phyloP scores from a whole-genome alignment of 2,888 invertebrate species.

The Cephonodes hylas region DNA sequence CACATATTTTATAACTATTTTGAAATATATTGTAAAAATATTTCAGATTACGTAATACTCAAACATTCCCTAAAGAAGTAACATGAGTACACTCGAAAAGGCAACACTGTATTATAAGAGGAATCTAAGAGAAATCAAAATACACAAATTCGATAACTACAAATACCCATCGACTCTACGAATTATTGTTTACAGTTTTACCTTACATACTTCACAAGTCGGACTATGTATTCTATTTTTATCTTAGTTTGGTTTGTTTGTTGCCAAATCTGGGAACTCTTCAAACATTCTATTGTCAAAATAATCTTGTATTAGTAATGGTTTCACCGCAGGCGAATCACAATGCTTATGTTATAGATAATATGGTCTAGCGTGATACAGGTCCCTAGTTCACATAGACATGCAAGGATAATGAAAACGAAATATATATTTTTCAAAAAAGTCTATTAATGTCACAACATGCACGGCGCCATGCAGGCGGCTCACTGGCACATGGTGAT shows the following conservation, averaged over 20 bases:
- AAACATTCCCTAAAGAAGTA: background rate
- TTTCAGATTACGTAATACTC: background rate
- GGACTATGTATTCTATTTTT: constrained; percentile 53
- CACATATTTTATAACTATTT: too few relatives aligned
- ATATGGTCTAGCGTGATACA: background rate
- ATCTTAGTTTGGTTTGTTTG: constrained; percentile 68
- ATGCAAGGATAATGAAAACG: background rate
- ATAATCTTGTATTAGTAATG: constrained; percentile 64
- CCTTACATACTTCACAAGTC: constrained; percentile 57
- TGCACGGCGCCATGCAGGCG: background rate
- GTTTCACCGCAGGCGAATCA: background rate
- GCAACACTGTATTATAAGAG: background rate
- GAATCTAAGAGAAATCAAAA: background rate
- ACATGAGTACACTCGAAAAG: background rate
- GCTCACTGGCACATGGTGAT: background rate
- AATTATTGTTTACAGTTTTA: constrained; percentile 54
- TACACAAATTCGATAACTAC: constrained; percentile 9
- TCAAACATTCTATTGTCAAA: constrained; percentile 77
- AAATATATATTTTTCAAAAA: background rate
- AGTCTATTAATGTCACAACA: background rate
- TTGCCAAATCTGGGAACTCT: constrained; percentile 77
- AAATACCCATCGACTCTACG: constrained; percentile 38
- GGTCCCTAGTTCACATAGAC: background rate
- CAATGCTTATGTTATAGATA: background rate
- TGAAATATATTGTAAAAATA: too few relatives aligned